Percentiles rank a stretch among this genome's conserved stretches.
These are phyloP conservation scores for Eupeodes corollae DNA, from an alignment of 1,140 invertebrate species.

Conservation along the genomic window DNA sequence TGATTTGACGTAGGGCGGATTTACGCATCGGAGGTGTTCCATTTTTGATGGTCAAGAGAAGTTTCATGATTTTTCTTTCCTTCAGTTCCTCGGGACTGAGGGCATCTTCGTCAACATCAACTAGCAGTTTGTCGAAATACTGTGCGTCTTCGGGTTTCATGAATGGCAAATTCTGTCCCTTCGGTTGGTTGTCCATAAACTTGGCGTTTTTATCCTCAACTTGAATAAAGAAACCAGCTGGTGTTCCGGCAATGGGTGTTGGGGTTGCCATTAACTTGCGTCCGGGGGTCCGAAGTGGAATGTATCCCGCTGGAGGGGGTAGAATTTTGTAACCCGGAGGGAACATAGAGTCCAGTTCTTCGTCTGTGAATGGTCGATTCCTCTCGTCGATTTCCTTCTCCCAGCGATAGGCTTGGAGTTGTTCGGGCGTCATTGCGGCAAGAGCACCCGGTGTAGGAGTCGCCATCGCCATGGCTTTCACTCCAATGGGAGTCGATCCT, in stretches of 20 bases:
- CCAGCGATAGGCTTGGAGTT: slow-evolving; percentile 96
- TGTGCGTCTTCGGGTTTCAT: slow-evolving; percentile 99
- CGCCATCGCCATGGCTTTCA: slow-evolving; percentile 94
- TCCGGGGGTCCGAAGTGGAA: slow-evolving; percentile 94
- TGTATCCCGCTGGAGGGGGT: slow-evolving; percentile 88
- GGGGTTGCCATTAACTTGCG: slow-evolving; percentile 95
- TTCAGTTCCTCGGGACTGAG: slow-evolving; percentile 94
- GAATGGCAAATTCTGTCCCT: slow-evolving; percentile 85
- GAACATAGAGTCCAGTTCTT: slow-evolving; percentile 94
- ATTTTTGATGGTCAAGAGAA: slow-evolving; percentile 97
- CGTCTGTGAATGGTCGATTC: slow-evolving; percentile 90
- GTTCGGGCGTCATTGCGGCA: slow-evolving; percentile 97
- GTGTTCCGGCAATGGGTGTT: slow-evolving; percentile 87
- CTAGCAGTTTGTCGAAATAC: slow-evolving; percentile 96
- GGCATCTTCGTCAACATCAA: slow-evolving; percentile 95
- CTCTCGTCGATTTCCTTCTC: slow-evolving; percentile 97
- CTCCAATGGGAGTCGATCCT: slow-evolving; percentile 78
- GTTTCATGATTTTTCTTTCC: slow-evolving; percentile 98
- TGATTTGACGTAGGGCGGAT: slow-evolving; percentile 93
- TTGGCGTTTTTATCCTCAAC: slow-evolving; percentile 69
- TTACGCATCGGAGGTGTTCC: slow-evolving; percentile 99
- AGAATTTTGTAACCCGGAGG: slow-evolving; percentile 97
- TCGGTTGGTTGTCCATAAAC: slow-evolving; percentile 93
- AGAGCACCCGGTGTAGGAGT: slow-evolving; percentile 93
- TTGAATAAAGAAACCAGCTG: slow-evolving; percentile 94